A percentile compares a stretch with the other conserved stretches of the same genome.
Evolutionary conservation across 2,113 vertebrate genomes (phyloP).

Genomic region (Pterophyllum scalare): DNA sequence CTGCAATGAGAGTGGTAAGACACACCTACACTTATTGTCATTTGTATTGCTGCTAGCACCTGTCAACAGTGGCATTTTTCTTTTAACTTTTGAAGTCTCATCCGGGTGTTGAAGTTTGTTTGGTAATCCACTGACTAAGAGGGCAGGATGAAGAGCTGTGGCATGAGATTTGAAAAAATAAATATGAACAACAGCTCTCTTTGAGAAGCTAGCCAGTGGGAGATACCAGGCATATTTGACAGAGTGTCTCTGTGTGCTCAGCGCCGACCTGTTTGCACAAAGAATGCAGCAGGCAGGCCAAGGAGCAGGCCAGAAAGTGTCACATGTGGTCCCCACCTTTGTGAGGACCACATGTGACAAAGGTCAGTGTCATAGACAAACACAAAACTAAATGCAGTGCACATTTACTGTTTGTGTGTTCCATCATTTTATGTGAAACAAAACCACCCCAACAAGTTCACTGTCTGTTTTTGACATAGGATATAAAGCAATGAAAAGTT

Average conservation of each 20-base stretch:
- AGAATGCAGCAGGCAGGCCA: slow-evolving; percentile 29
- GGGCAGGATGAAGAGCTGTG: slow-evolving; percentile 37
- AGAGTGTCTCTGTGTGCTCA: slow-evolving; percentile 66
- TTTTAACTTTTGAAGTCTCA: slow-evolving; percentile 22
- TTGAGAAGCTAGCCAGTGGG: slow-evolving; percentile 47
- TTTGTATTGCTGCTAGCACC: slow-evolving; percentile 1
- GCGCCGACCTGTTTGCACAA: slow-evolving; percentile 51
- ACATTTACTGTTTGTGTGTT: not conserved
- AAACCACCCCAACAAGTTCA: not conserved
- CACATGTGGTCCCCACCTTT: slow-evolving; percentile 11
- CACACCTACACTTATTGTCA: not conserved
- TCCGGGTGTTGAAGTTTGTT: slow-evolving; percentile 37
- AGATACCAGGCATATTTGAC: slow-evolving; percentile 73
- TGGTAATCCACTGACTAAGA: slow-evolving; percentile 25
- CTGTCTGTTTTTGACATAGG: not conserved
- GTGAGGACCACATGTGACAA: not conserved
- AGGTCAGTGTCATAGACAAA: slow-evolving; percentile 7
- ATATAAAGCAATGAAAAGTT: not conserved
- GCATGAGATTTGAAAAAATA: slow-evolving; percentile 39
- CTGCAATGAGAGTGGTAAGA: not conserved
- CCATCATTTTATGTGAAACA: not conserved
- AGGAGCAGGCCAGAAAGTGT: slow-evolving; percentile 19
- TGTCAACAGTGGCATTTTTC: slow-evolving; percentile 10
- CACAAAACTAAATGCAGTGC: not conserved
- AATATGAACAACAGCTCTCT: slow-evolving; percentile 61